A percentile compares a stretch with the other conserved stretches of the same genome.
Conservation (phyloP, 2,888 invertebrate species). For the Microplitis manilae region DNA sequence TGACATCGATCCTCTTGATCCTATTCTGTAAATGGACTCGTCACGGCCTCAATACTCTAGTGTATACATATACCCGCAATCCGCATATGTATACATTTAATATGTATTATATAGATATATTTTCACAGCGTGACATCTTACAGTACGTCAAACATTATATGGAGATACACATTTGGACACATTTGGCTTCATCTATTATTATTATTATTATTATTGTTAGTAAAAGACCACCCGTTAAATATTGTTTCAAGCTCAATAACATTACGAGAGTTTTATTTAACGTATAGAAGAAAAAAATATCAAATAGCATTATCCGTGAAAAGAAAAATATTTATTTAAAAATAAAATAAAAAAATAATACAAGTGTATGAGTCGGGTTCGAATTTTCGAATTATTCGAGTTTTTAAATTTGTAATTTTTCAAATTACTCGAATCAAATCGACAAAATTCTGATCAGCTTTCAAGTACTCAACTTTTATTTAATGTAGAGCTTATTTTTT, state of each 20-base stretch:
- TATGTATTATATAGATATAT: constrained; percentile 30
- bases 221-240: constrained; percentile 56
- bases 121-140: not conserved
- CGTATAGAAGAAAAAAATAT: not conserved
- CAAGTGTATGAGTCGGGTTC: too few relatives aligned
- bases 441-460: too few relatives aligned
- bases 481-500: too few relatives aligned
- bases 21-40: constrained; percentile 16
- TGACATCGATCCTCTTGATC: constrained; percentile 19
- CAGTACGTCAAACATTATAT: constrained; percentile 46
- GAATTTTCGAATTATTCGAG: too few relatives aligned
- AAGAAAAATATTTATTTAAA: not conserved
- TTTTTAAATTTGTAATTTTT: too few relatives aligned
- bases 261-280: constrained; percentile 4
- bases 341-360: not conserved
- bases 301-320: not conserved
- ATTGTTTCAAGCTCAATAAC: constrained; percentile 45
- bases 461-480: too few relatives aligned
- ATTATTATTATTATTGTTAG: constrained; percentile 54
- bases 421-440: too few relatives aligned
- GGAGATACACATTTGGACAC: constrained; percentile 54
- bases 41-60: not conserved
- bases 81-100: not conserved
- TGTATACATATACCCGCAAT: constrained; percentile 3
- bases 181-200: constrained; percentile 51